Evolutionary conservation across 2,797 vertebrate genomes (phyloP), one percentile per base, ranked within the genome.

Genomic region (Melanotaenia nigrans): DNA sequence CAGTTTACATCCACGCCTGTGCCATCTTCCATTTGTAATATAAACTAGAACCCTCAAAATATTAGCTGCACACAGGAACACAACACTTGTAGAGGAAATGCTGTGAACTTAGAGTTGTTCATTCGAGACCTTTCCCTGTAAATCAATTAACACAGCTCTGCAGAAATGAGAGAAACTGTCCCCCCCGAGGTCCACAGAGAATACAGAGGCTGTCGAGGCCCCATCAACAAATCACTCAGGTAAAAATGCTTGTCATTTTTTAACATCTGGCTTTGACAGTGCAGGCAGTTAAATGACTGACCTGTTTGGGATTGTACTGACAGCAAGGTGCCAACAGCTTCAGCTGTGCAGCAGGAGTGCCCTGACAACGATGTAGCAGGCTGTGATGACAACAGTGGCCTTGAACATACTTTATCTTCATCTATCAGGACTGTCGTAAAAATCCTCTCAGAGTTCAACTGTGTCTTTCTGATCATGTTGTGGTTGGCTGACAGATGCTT

Each of bases 161-260:
- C 36, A 38, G 61, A 68, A 49, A 74, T 55, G 63, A 81, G 63
- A 47, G n/a, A 67, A 75, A 84, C 60, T 33, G 49, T 72, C 63
- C 40, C 69, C 59, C 61, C 45, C 54, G 74, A 74, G 75, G 61
- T 25, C 56, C 55, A 36, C 40, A 38, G 60, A 81, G 58, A 73
- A 75, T 20, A 76, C 56, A 66, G 56, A 73, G 59, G 69, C 61
- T 73, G n/a, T 35, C 8, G 14, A 57, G 49, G 53, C 67, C 35
- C 67, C 53, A 1, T 57, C 47, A 68, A 81, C 86, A 92, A 92
- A 92, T 91, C 88, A 87, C 72, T 91, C 89, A 90, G 66, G 71
- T 83, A 91, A 90, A 89, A 90, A 92, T 89, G 79, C 71, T 79
- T 78, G 75, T 85, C 33, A 81, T 90, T 90, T 87, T 64, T 73